Conservation (phyloP, 1,140 invertebrate genomes). For the Musca domestica region DNA sequence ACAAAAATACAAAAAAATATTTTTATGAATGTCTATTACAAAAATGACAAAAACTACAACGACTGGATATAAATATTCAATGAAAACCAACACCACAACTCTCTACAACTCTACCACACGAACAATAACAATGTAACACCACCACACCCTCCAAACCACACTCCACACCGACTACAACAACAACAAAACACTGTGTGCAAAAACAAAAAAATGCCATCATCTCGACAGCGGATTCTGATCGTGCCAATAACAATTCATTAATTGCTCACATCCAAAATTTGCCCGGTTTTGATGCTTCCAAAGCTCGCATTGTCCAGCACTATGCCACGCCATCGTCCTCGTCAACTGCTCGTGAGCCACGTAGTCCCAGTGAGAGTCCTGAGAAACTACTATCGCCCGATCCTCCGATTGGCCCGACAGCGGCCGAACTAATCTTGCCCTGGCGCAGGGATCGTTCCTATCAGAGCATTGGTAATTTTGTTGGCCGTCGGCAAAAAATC, state of each 20-base stretch:
- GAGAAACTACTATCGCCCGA: constrained; percentile 41
- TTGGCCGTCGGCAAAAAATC: constrained; percentile 3
- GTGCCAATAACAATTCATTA: constrained; percentile 62
- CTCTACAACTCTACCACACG: background rate
- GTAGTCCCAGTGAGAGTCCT: constrained; percentile 22
- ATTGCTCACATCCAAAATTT: constrained; percentile 66
- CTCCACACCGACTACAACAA: background rate
- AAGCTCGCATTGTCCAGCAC: constrained; percentile 64
- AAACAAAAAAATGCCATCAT: constrained; percentile 2
- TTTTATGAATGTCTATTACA: no score
- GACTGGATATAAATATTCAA: no score
- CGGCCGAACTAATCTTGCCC: constrained; percentile 70
- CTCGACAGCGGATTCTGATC: constrained; percentile 51
- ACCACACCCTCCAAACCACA: background rate
- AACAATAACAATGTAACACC: background rate
- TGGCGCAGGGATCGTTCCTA: constrained; percentile 69
- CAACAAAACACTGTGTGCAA: constrained; percentile 16
- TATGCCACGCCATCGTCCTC: constrained; percentile 57
- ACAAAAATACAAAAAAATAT: no score
- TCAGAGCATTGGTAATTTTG: constrained; percentile 54
- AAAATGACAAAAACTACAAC: no score
- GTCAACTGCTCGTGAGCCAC: background rate
- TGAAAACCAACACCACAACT: background rate
- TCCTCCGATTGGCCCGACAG: constrained; percentile 59
- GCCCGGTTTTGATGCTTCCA: constrained; percentile 63